Evolutionary conservation across 1,140 invertebrate species (phyloP), one percentile per base, ranked within the genome.

Genomic region (Drosophila repletoides): DNA sequence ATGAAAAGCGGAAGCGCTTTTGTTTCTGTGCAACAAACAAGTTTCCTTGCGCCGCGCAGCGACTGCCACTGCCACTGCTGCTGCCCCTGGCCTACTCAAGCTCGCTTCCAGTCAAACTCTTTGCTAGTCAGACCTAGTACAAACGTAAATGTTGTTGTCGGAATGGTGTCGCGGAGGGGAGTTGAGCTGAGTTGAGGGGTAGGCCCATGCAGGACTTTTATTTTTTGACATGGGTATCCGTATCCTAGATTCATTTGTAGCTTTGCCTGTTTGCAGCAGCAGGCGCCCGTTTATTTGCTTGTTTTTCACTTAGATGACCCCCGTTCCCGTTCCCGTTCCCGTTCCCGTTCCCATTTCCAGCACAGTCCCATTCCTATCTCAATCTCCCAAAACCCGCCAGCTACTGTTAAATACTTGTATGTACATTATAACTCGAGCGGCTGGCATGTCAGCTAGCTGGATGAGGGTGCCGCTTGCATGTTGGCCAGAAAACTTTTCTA

Each of bases 1-100:
- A 83, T 84, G 79, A 77, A 77, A 84, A 84, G 79, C 79, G 79
- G 79, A 83, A 83, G 70, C 79, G 79, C 79, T 77, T 83, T 83
- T 83, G 79, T 83, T 77, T 83, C 79, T 84, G 79, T 83, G 79
- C 80, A 83, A 77, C 79, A 83, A 84, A 77, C 79, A 83, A 83
- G 79, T 83, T 83, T 84, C 60, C 70, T 72, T 74, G 63, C 58
- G 66, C 64, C 64, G n/a, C n/a, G n/a, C 40, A 34, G 53, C 17
- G 36, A 55, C 56, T 48, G 31, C 40, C 43, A 43, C 59, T 41
- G 56, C 56, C 64, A 41, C 61, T 40, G 49, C 59, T 10, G 46
- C 55, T 70, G 74, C 70, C 70, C 38, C 53, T 61, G 60, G 7
- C 34, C 21, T 2, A 9, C n/a, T 26, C 21, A 4, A 9, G 6